Evolutionary conservation across 2,113 vertebrate genomes (phyloP).

Genomic region (Podiceps cristatus): DNA sequence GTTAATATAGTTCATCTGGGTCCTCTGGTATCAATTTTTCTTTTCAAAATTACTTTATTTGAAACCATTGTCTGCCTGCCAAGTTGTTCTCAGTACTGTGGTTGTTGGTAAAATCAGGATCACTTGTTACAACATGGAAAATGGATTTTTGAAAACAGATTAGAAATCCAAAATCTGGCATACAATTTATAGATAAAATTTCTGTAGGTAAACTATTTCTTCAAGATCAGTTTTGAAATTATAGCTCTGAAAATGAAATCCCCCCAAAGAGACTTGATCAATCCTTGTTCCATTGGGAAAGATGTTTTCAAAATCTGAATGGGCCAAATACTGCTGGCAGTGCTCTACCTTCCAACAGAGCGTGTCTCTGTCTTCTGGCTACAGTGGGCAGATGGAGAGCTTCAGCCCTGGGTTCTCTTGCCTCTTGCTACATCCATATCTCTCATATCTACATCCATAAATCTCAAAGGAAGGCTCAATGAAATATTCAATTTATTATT

Average conservation of each 20-base stretch:
- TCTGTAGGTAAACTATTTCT: background rate
- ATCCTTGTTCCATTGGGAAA: rapidly evolving
- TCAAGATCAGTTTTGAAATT: background rate
- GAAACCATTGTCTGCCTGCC: background rate
- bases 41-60: background rate
- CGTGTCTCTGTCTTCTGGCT: background rate
- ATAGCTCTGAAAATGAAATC: background rate
- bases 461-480: background rate
- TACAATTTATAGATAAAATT: background rate
- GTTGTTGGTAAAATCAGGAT: background rate
- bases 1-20: rapidly evolving
- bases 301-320: background rate
- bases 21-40: background rate
- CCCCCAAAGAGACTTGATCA: background rate
- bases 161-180: background rate
- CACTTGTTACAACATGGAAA: background rate
- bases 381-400: background rate
- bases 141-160: background rate
- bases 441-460: background rate
- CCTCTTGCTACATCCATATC: background rate
- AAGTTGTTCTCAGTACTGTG: background rate
- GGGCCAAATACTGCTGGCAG: rapidly evolving
- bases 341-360: background rate
- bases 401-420: background rate
- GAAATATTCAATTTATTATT: background rate